These are phyloP conservation scores for Aphaenogaster rudis DNA, from an alignment of 1,140 invertebrate species.

Conservation along the genomic window DNA sequence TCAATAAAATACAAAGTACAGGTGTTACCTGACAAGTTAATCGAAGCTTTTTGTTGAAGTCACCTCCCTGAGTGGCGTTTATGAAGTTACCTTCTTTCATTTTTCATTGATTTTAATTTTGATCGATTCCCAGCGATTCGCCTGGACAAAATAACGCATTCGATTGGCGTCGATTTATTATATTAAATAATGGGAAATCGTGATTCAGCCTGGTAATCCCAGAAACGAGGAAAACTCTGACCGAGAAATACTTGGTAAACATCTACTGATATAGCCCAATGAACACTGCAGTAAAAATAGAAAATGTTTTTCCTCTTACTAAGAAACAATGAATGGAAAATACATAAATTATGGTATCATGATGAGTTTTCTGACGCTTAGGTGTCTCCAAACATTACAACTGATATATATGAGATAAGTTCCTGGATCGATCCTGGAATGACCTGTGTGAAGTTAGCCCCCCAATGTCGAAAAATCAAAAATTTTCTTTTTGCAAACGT, in stretches of 20 bases:
- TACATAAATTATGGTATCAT: not conserved
- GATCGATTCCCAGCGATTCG: not conserved
- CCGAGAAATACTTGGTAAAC: not conserved
- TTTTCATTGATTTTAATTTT: not conserved
- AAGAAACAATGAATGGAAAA: not conserved
- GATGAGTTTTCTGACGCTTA: not conserved
- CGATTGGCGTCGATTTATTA: not conserved
- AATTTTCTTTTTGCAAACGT: no score
- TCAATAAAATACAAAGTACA: no score
- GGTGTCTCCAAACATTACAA: not conserved
- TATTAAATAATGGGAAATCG: not conserved
- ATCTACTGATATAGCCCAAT: not conserved
- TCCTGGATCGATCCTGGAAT: not conserved
- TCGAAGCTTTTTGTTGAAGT: not conserved
- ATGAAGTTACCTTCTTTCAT: not conserved
- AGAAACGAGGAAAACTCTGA: slow-evolving; percentile 46
- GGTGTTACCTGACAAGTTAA: not conserved
- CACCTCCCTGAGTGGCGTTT: not conserved
- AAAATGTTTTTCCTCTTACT: not conserved
- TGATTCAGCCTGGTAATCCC: slow-evolving; percentile 58
- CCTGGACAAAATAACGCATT: not conserved
- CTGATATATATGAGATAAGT: not conserved
- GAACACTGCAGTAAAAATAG: not conserved
- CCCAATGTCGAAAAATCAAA: no score
- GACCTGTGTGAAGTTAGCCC: no score